phyloP scores from a whole-genome alignment of 2,888 invertebrate species.

The Drosophila merina region DNA sequence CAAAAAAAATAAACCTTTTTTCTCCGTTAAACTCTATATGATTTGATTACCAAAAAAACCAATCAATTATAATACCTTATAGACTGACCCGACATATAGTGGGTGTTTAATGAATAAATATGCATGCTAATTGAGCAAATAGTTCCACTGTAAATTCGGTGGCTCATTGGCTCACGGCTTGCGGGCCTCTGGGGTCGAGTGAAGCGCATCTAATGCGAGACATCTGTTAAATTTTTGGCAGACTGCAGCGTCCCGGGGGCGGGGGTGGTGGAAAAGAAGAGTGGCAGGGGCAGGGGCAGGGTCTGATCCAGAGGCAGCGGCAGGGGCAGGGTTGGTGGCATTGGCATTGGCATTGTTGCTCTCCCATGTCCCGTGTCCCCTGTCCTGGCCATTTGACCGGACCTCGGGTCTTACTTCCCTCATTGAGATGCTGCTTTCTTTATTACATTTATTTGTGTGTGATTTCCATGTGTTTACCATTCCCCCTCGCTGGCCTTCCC shows the following conservation, averaged over 20 bases:
- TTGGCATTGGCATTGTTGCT: constrained; percentile 51
- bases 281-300: constrained; percentile 2
- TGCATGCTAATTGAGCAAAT: neutral
- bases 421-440: constrained; percentile 54
- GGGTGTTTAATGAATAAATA: neutral
- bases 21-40: neutral
- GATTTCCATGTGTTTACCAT: constrained; percentile 45
- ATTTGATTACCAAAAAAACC: neutral
- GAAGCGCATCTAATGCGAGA: constrained; percentile 75
- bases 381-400: constrained; percentile 5
- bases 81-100: neutral
- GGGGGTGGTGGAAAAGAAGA: constrained; percentile 4
- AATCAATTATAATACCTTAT: neutral
- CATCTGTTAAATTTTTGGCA: constrained; percentile 78
- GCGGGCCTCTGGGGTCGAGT: constrained; percentile 62
- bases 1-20: neutral
- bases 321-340: constrained; percentile 6
- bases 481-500: neutral
- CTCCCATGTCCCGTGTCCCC: neutral
- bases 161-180: constrained; percentile 33
- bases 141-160: constrained; percentile 21
- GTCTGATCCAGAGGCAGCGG: constrained; percentile 23
- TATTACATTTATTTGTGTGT: constrained; percentile 73
- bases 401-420: constrained; percentile 7
- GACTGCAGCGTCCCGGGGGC: constrained; percentile 45